Base-by-base conservation (phyloP, 2,113 vertebrate species). In the Acrocephalus kingi region DNA sequence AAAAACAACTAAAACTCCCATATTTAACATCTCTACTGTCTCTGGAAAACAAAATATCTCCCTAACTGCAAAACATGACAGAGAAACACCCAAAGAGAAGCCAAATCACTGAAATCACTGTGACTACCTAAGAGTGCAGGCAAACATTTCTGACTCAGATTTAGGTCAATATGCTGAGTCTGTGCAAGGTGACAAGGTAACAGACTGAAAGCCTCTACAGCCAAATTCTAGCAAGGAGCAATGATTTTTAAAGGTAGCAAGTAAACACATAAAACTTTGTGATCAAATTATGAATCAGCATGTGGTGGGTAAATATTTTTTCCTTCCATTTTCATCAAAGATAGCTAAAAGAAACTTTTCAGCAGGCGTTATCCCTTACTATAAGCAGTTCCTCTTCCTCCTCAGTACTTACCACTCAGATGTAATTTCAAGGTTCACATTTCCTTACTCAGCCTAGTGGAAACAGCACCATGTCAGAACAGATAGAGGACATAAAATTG, bases 401-500 rank as follows among this genome's bases (percentile, higher is more conserved):
- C 41, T 68, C 54, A 77, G 14, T 64, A 52, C 37, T 75, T 55
- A 67, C 39, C 18, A 54, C 31, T 62, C 52, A 46, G 20, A 66
- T 21, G 9, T 20, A 82, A 64, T 90, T 92, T 83, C 49, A 73
- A 83, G 25, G 24, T 86, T 86, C 41, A 6, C 56, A 51, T 83
- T 86, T 78, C 80, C 24, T 69, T 77, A 77, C 19, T 62, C 54
- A 86, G 21, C 5, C 45, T 54, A 54, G n/a, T 77, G 37, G 54
- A 95, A 93, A 88, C 0, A 62, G 46, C 30, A 84, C n/a, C 33
- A 62, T 45, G 16, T 87, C 61, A 87, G 56, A 45, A 95, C 5
- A 73, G 79, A 94, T 1, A 72, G 48, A 94, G 14, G 58, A 58
- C 54, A 71, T 48, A 69, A 68, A 89, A 93, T 87, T 90, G 90